Conservation (phyloP, 1,140 invertebrate species). For the Melanaphis sacchari region DNA sequence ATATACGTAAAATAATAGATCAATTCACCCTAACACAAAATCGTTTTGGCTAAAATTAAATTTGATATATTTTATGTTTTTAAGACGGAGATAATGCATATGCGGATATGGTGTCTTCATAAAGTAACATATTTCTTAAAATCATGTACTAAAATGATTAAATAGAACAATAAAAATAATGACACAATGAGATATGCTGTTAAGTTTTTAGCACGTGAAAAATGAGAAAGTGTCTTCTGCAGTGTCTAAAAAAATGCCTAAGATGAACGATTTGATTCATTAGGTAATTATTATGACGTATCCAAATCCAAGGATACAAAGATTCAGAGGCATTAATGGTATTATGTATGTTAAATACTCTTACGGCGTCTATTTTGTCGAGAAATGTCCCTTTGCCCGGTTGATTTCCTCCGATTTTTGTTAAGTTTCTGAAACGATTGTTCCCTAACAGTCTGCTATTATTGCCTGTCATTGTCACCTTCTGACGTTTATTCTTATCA, state of each 20-base stretch:
- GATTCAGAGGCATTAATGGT: neutral
- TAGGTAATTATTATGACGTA: neutral
- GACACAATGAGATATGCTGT: neutral
- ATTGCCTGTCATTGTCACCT: neutral
- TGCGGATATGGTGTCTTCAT: too few species aligned
- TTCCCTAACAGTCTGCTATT: constrained; percentile 36
- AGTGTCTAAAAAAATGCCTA: neutral
- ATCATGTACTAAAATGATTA: too few species aligned
- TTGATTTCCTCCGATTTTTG: constrained; percentile 1
- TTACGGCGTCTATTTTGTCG: constrained; percentile 56
- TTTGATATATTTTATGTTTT: too few species aligned
- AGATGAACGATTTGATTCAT: neutral
- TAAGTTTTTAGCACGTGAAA: neutral
- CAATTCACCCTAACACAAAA: too few species aligned
- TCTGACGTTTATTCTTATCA: neutral
- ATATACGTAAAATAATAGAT: too few species aligned
- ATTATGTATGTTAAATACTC: neutral
- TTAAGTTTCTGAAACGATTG: constrained; percentile 53
- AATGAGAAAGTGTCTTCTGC: neutral
- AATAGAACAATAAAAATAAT: too few species aligned
- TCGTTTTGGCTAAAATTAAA: too few species aligned
- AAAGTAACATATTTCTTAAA: too few species aligned
- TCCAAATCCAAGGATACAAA: neutral
- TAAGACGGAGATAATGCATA: too few species aligned
- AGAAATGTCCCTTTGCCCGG: constrained; percentile 25